These are phyloP conservation scores for Lasioglossum zephyrum DNA, from an alignment of 2,888 invertebrate species.

Conservation along the genomic window DNA sequence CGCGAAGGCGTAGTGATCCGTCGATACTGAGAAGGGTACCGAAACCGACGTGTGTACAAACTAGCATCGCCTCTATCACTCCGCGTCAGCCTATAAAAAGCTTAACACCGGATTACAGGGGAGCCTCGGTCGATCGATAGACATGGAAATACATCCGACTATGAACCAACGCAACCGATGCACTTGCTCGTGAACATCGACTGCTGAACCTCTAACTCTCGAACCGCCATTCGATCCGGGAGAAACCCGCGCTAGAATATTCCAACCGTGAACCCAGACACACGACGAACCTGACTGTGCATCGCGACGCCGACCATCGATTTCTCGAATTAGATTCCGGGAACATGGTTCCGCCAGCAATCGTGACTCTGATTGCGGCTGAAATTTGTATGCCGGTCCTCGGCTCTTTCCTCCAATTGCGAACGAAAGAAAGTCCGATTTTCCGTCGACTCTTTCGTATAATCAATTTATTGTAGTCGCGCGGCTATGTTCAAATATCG, in stretches of 20 bases:
- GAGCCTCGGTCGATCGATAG: constrained; percentile 52
- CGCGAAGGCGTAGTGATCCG: not conserved
- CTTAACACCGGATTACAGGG: constrained; percentile 50
- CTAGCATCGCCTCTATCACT: constrained; percentile 38
- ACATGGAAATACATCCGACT: constrained; percentile 47
- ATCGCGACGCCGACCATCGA: constrained; percentile 29
- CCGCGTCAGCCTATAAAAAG: constrained; percentile 57
- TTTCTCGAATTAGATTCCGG: constrained; percentile 36
- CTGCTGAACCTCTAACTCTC: not conserved
- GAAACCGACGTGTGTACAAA: constrained; percentile 48
- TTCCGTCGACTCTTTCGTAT: not conserved
- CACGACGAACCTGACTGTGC: not conserved
- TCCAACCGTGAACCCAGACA: constrained; percentile 21
- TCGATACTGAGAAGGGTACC: constrained; percentile 5
- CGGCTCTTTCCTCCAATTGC: too few species aligned
- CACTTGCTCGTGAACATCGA: not conserved
- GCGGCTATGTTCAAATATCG: not conserved
- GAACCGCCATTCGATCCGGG: constrained; percentile 3
- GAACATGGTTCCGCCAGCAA: constrained; percentile 13
- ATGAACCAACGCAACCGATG: constrained; percentile 24
- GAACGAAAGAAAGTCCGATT: not conserved
- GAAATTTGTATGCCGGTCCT: not conserved
- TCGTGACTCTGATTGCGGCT: not conserved
- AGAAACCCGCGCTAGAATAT: constrained; percentile 43
- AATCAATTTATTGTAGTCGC: not conserved